These are phyloP conservation scores for Karalla daura DNA, from an alignment of 2,797 vertebrate genomes.

Conservation along the genomic window DNA sequence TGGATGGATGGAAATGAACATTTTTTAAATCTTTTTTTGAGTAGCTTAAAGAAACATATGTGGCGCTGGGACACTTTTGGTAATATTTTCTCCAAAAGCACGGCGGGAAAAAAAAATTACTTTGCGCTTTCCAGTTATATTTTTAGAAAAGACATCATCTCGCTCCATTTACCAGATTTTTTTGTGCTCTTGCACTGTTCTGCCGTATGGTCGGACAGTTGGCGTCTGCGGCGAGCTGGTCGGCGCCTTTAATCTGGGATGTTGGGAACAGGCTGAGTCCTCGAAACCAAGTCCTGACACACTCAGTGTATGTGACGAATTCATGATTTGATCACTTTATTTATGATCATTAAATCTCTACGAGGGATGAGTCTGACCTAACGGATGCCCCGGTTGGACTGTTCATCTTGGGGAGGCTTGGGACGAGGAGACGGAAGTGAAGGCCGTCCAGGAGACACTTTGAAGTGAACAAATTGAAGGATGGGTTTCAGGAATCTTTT, in stretches of 20 bases:
- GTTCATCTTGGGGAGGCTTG: not conserved
- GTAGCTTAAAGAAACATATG: too few relatives aligned
- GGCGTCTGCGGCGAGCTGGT: not conserved
- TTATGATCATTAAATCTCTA: not conserved
- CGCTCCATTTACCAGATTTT: slow-evolving; percentile 16
- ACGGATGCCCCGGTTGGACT: not conserved
- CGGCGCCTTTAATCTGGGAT: not conserved
- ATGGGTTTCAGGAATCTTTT: not conserved
- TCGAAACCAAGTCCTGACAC: not conserved
- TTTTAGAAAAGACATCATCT: not conserved
- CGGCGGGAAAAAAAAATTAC: not conserved
- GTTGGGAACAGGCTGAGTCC: not conserved
- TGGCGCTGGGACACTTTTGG: not conserved
- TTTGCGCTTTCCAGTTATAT: not conserved
- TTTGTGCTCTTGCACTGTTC: slow-evolving; percentile 7
- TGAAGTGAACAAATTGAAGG: not conserved
- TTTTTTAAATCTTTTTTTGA: too few relatives aligned
- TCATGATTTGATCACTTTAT: not conserved
- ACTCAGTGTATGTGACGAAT: not conserved
- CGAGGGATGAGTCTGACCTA: not conserved
- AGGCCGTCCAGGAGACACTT: not conserved
- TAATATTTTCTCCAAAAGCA: not conserved
- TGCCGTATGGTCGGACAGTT: not conserved
- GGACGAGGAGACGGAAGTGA: not conserved
- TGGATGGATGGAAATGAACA: too few relatives aligned